phyloP scores from a whole-genome alignment of 2,797 vertebrate genomes.

The Xenopus petersii region DNA sequence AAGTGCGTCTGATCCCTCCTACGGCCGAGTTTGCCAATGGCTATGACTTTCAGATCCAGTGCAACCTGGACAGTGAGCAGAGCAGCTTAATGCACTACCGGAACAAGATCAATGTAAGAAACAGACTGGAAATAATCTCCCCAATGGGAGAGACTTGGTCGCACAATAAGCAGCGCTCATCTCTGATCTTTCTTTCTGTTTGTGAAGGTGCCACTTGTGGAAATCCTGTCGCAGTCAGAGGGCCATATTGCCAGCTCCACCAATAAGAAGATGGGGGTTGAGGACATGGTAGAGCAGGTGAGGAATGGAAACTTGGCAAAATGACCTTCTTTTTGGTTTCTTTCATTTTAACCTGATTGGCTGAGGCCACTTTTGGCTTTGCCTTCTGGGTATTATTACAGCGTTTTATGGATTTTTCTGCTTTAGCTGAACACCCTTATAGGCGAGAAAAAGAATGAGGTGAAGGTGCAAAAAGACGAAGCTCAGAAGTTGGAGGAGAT shows the following conservation, averaged over 20 bases:
- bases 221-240: slow-evolving; percentile 79
- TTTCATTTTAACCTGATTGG: too few species aligned
- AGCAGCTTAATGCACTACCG: slow-evolving; percentile 74
- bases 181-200: background rate
- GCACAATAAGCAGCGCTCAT: background rate
- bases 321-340: too few species aligned
- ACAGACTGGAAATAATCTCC: background rate
- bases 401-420: background rate
- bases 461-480: slow-evolving; percentile 66
- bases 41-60: slow-evolving; percentile 84
- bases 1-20: slow-evolving; percentile 87
- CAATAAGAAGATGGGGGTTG: slow-evolving; percentile 77
- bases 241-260: slow-evolving; percentile 77
- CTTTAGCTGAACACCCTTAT: slow-evolving; percentile 66
- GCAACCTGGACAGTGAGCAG: slow-evolving; percentile 70
- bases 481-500: slow-evolving; percentile 70
- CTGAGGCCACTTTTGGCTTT: too few species aligned
- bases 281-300: slow-evolving; percentile 87
- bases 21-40: slow-evolving; percentile 87
- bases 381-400: too few species aligned
- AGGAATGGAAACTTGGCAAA: slow-evolving; percentile 29
- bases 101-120: slow-evolving; percentile 79
- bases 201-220: slow-evolving; percentile 77
- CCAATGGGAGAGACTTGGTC: too few species aligned
- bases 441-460: slow-evolving; percentile 60